A percentile compares a stretch with the other conserved stretches of the same genome.
Evolutionary conservation across 2,888 invertebrate species (phyloP).

Genomic region (Oscheius onirici): DNA sequence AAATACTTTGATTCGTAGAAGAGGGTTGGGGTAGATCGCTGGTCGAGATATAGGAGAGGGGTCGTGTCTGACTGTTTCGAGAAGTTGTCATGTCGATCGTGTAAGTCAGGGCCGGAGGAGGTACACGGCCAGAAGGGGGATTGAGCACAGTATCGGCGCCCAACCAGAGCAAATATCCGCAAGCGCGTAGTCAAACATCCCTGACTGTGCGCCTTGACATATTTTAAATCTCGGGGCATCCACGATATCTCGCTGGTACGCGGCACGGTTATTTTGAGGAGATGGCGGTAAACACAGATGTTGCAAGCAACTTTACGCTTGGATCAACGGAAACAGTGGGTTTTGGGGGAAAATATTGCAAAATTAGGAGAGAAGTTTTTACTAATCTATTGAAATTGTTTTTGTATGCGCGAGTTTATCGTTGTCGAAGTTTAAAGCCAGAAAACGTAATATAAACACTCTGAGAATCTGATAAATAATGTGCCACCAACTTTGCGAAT

Average conservation of each 20-base stretch:
- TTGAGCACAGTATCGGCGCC: conserved; percentile 30
- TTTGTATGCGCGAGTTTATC: too few species aligned
- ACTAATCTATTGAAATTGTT: too few species aligned
- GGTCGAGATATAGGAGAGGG: conserved; percentile 16
- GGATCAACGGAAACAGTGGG: too few species aligned
- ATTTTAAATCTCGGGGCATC: conserved; percentile 21
- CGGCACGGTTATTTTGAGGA: too few species aligned
- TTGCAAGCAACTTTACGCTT: too few species aligned
- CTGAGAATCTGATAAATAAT: too few species aligned
- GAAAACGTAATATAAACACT: too few species aligned
- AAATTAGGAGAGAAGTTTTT: too few species aligned
- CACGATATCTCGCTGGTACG: background rate
- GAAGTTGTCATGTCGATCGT: conserved; percentile 24
- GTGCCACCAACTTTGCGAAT: too few species aligned
- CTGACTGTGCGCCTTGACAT: conserved; percentile 24
- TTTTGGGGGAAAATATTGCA: too few species aligned
- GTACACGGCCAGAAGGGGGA: conserved; percentile 6
- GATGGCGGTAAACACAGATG: too few species aligned
- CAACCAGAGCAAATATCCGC: conserved; percentile 31
- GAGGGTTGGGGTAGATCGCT: conserved; percentile 14
- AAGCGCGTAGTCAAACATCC: conserved; percentile 30
- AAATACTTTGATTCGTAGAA: background rate
- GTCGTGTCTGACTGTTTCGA: conserved; percentile 17
- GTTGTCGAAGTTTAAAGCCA: too few species aligned
- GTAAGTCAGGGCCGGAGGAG: background rate